Conservation (phyloP, 2,113 vertebrate species). For the Pitta sordida region DNA sequence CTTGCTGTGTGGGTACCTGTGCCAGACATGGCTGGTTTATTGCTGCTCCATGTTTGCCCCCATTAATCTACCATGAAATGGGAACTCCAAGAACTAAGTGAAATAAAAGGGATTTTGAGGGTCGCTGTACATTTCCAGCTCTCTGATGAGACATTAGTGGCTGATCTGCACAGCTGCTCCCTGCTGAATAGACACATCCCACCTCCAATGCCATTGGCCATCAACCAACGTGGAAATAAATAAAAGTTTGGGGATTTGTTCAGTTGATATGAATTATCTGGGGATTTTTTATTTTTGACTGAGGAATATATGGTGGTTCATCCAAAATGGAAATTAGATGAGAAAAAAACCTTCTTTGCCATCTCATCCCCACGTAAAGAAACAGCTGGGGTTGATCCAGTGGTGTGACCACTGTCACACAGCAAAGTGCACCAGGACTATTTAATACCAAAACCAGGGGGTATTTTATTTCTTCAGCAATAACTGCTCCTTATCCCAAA, state of each 20-base stretch:
- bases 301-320: neutral
- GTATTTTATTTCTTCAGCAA: neutral
- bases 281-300: neutral
- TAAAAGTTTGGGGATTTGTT: neutral
- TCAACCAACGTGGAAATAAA: neutral
- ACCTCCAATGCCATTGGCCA: neutral
- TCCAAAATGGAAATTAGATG: neutral
- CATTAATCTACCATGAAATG: fast-evolving
- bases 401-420: fast-evolving
- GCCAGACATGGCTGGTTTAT: fast-evolving
- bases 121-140: neutral
- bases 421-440: neutral
- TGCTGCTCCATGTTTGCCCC: fast-evolving
- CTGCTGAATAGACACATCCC: neutral
- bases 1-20: fast-evolving
- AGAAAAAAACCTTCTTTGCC: neutral
- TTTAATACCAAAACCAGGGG: neutral
- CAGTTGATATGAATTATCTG: neutral
- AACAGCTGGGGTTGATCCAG: neutral
- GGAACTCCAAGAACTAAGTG: neutral
- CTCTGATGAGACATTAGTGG: neutral
- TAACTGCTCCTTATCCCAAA: neutral
- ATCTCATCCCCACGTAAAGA: neutral
- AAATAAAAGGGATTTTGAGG: neutral
- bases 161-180: conserved; percentile 1